Evolutionary conservation across 2,797 vertebrate species (phyloP), one percentile per base, ranked within the genome.

Genomic region (Capromys pilorides): DNA sequence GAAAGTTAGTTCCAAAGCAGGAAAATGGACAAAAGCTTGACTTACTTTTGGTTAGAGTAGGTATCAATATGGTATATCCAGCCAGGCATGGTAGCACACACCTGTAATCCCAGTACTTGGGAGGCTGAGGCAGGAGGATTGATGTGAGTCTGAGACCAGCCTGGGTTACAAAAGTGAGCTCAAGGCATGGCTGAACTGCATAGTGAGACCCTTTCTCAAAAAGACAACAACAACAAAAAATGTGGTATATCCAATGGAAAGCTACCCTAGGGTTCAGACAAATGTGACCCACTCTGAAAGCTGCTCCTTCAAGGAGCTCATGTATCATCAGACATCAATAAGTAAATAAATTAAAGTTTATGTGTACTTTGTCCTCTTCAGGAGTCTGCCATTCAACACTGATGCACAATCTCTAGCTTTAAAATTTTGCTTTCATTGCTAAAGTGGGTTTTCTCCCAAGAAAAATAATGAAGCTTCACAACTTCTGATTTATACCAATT

Each of bases 351-450:
- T 49, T 64, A 66, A 84, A 66, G 24, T 12, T 16, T 10, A 45
- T 16, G 64, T 1, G 1, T 18, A 69, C 10, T 22, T 6, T 41
- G 62, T 41, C 41, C 4, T n/a, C 41, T 66, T 28, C 45, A 26
- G 24, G 26, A 21, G 64, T 78, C 13, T 51, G 1, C 6, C 36
- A 10, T 22, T 77, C 36, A 78, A 66, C 18, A 67, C 71, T 75
- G 36, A 51, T 4, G 7, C 8, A 80, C 19, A 73, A 84, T 2
- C 28, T 14, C 3, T 16, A 90, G 33, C 21, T 24, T 19, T 80
- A 41, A 88, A 64, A 49, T 81, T 94, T 69, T 94, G 39, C 28
- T 88, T 39, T 94, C 22, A 54, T 61, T 86, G 41, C 85, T 71
- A 51, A 78, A 4, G 45, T 91, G 19, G 22, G 64, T 91, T 71